These are phyloP conservation scores for Anoplopoma fimbria DNA, from an alignment of 2,113 vertebrate genomes.

Conservation along the genomic window DNA sequence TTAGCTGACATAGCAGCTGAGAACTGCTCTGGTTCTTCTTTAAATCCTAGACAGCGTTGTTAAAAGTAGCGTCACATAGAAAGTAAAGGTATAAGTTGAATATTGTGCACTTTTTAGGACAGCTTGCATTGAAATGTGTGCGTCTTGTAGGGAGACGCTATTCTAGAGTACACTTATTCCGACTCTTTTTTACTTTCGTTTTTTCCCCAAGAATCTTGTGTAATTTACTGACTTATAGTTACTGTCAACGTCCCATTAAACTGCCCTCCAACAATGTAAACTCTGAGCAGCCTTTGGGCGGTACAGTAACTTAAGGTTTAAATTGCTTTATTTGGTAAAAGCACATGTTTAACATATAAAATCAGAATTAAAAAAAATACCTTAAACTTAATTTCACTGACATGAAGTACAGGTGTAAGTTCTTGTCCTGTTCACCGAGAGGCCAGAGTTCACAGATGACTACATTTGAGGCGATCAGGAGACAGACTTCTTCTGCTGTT, in stretches of 20 bases:
- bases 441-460: conserved; percentile 69
- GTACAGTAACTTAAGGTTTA: neutral
- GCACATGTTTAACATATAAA: neutral
- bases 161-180: neutral
- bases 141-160: too few species aligned
- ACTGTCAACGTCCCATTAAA: neutral
- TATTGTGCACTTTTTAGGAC: neutral
- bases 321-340: conserved; percentile 37
- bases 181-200: neutral
- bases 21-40: neutral
- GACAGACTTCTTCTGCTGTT: conserved; percentile 76
- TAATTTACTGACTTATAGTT: neutral
- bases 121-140: neutral
- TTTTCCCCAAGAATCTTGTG: neutral
- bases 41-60: neutral
- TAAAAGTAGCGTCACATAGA: neutral
- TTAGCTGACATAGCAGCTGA: neutral
- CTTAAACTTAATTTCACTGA: conserved; percentile 7
- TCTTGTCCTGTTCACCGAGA: too few species aligned
- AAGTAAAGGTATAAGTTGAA: neutral
- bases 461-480: conserved; percentile 74
- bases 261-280: conserved; percentile 16
- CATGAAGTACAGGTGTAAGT: neutral
- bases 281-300: conserved; percentile 6
- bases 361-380: neutral